A percentile compares a stretch with the other conserved stretches of the same genome.
These are phyloP conservation scores for Malacosoma neustria DNA, from an alignment of 2,888 invertebrate species.

Conservation along the genomic window DNA sequence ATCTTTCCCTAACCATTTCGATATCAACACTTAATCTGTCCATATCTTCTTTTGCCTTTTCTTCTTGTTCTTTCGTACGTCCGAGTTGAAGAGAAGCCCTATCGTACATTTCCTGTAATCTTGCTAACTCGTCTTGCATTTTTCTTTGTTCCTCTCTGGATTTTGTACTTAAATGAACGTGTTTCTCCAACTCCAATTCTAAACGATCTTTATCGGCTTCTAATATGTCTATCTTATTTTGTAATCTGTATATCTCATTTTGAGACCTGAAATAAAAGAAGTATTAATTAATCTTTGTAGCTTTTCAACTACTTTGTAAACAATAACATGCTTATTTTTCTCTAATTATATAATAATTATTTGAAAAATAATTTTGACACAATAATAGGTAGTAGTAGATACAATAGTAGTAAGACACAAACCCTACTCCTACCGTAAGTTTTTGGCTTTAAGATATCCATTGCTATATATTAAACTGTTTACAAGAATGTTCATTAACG, in stretches of 20 bases:
- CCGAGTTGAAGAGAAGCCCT: conserved; percentile 88
- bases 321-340: too few relatives aligned
- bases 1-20: conserved; percentile 90
- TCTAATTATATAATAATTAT: too few relatives aligned
- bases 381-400: too few relatives aligned
- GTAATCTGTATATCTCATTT: conserved; percentile 90
- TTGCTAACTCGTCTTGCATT: conserved; percentile 88
- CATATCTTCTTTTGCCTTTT: conserved; percentile 90
- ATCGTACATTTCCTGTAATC: conserved; percentile 92
- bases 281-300: too few relatives aligned
- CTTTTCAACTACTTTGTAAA: too few relatives aligned
- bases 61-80: conserved; percentile 91
- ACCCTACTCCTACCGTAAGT: too few relatives aligned
- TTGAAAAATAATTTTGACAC: too few relatives aligned
- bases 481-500: too few relatives aligned
- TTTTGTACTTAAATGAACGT: conserved; percentile 85
- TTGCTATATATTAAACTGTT: too few relatives aligned
- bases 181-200: conserved; percentile 90
- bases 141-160: conserved; percentile 90
- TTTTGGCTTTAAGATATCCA: too few relatives aligned
- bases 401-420: too few relatives aligned
- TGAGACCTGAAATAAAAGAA: conserved; percentile 79
- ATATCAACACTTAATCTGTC: conserved; percentile 85
- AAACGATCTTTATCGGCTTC: conserved; percentile 92
- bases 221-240: conserved; percentile 89